Percentiles rank a stretch among this genome's conserved stretches.
These are phyloP conservation scores for Neodiprion fabricii DNA, from an alignment of 1,140 invertebrate genomes.

Conservation along the genomic window DNA sequence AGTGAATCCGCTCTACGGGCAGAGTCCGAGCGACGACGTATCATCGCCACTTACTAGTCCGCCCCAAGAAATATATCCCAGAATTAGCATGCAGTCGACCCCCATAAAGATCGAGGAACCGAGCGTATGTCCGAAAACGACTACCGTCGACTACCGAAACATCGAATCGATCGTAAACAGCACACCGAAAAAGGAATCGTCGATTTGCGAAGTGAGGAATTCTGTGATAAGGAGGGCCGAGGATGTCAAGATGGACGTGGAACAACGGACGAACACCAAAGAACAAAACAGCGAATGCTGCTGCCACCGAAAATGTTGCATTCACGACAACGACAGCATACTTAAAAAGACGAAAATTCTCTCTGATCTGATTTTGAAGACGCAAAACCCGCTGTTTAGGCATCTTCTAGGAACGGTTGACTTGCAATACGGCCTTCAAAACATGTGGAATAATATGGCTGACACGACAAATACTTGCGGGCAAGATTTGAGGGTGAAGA, in stretches of 20 bases:
- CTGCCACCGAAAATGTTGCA: slow-evolving; percentile 54
- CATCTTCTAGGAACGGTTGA: slow-evolving; percentile 53
- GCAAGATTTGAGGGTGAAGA: slow-evolving; percentile 51
- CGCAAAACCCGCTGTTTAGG: slow-evolving; percentile 53
- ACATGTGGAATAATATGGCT: slow-evolving; percentile 47
- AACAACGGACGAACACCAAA: slow-evolving; percentile 23
- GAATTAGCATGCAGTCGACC: slow-evolving; percentile 55
- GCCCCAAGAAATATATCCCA: slow-evolving; percentile 34
- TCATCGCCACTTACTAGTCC: slow-evolving; percentile 44
- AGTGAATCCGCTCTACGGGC: slow-evolving; percentile 36
- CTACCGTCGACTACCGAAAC: slow-evolving; percentile 57
- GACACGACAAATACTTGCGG: slow-evolving; percentile 45
- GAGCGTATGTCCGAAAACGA: slow-evolving; percentile 30
- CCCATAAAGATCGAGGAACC: slow-evolving; percentile 54
- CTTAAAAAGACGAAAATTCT: slow-evolving; percentile 55
- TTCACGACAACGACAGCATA: slow-evolving; percentile 49
- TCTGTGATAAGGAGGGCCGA: slow-evolving; percentile 57
- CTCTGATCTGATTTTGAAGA: slow-evolving; percentile 54
- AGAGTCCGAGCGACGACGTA: slow-evolving; percentile 19
- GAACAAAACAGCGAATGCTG: slow-evolving; percentile 40
- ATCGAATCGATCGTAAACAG: slow-evolving; percentile 58
- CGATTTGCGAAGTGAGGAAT: slow-evolving; percentile 44
- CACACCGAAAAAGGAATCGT: slow-evolving; percentile 44
- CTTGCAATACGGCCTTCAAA: slow-evolving; percentile 50
- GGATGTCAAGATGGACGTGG: slow-evolving; percentile 48